Conservation (phyloP, 2,888 invertebrate genomes). For the Villa cingulata region DNA sequence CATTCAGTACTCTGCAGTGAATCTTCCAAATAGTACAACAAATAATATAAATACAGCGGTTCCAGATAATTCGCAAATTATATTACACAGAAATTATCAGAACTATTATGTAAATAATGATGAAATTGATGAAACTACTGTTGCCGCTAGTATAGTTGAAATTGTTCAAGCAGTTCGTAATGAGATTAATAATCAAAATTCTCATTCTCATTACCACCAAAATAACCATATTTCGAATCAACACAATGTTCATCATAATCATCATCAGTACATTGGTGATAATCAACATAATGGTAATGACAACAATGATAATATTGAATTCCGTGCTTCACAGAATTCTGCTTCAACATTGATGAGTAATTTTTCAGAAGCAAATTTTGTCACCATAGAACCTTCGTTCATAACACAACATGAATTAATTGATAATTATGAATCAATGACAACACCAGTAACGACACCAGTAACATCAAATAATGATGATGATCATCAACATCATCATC, state of each 20-base stretch:
- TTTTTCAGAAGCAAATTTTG: neutral
- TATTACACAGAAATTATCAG: neutral
- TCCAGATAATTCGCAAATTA: neutral
- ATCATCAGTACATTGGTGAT: neutral
- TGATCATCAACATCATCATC: too few relatives aligned
- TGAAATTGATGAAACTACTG: neutral
- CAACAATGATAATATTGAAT: neutral
- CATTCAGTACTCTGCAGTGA: neutral
- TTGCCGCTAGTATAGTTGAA: neutral
- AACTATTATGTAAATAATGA: neutral
- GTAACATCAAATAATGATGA: neutral
- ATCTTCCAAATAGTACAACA: too few relatives aligned
- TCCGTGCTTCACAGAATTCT: neutral
- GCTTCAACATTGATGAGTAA: neutral
- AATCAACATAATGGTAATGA: neutral
- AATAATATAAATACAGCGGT: neutral
- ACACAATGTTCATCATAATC: neutral
- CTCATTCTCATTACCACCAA: neutral
- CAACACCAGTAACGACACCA: neutral
- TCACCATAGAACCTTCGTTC: neutral
- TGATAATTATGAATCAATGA: conserved; percentile 1
- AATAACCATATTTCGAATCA: neutral
- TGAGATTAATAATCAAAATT: neutral
- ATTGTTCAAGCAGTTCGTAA: neutral
- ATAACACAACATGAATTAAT: neutral